Evolutionary conservation across 2,888 invertebrate genomes (phyloP), one percentile per base, ranked within the genome.

Genomic region (Callosobruchus maculatus): DNA sequence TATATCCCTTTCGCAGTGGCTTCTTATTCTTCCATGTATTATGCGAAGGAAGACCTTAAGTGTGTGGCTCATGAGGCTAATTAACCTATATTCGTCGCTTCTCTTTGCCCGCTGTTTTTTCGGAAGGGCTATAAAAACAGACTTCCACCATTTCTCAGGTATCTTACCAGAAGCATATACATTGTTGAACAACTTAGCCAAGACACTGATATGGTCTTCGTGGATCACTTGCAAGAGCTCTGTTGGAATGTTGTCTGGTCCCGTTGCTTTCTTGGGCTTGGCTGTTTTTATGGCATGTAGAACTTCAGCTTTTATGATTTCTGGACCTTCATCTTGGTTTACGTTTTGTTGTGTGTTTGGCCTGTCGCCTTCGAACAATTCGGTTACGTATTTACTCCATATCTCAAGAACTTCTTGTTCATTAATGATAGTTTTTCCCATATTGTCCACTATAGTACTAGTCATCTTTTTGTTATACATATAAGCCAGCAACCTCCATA

Each of bases 31-130:
- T 31, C 20, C 67, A 30, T 75, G 75, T 30, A 75, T 73, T 4
- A 73, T 67, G 66, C 49, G 22, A 18, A 74, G 72, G 49, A 70
- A 70, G 0, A 75, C 67, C 30, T 75, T 73, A 21, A 75, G 49
- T 22, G 67, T 71, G 22, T 72, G 70, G 22, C 70, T 74, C 70
- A 74, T 74, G 13, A 72, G 72, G 67, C 67, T 70, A 26, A 74
- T 67, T 67, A 67, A 30, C 20, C 68, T 69, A 68, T 72, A n/a
- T 3, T 26, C 7, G 7, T 7, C 7, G 26, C 26, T 4, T 26
- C n/a, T 26, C 7, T 26, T 26, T 26, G 26, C 26, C 2, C 26
- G 26, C 7, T 26, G 26, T n/a, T 26, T 26, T 26, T 26, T 26
- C 2, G 26, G 26, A 2, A 26, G 7, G 2, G 26, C 7, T 26